Evolutionary conservation across 1,140 invertebrate species (phyloP).

Genomic region (Micrasema longulum): DNA sequence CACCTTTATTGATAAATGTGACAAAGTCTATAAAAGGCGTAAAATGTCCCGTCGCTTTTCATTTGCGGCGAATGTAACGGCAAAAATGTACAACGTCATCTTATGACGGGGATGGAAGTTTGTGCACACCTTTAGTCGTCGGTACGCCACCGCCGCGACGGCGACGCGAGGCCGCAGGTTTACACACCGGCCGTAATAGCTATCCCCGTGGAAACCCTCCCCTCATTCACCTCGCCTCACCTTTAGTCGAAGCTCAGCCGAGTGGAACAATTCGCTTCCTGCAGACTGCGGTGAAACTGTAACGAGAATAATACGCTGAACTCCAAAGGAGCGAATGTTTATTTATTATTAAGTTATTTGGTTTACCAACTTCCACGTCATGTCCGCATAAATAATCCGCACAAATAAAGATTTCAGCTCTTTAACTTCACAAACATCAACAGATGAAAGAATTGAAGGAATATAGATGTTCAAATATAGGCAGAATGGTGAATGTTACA

Average conservation of each 20-base stretch:
- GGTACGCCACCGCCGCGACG: no score
- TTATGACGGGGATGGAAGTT: slow-evolving; percentile 1
- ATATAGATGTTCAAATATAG: no score
- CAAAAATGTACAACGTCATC: slow-evolving; percentile 24
- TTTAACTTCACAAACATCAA: no score
- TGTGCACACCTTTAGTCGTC: slow-evolving; percentile 22
- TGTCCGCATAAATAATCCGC: no score
- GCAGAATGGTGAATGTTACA: no score
- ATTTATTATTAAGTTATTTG: no score
- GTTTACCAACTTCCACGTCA: no score
- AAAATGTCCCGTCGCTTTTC: slow-evolving; percentile 26
- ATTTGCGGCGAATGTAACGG: slow-evolving; percentile 10
- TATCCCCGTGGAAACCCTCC: not conserved
- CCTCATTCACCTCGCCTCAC: no score
- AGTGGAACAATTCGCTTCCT: slow-evolving; percentile 53
- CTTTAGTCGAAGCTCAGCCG: slow-evolving; percentile 50
- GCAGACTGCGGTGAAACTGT: not conserved
- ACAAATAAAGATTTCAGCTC: no score
- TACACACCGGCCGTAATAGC: not conserved
- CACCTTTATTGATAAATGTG: not conserved
- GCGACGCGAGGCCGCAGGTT: slow-evolving; percentile 30
- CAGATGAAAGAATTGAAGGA: no score
- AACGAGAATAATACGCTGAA: slow-evolving; percentile 14
- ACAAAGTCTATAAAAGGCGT: slow-evolving; percentile 22
- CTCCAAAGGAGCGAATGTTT: no score